A percentile compares a stretch with the other conserved stretches of the same genome.
Evolutionary conservation across 2,113 vertebrate genomes (phyloP).

Genomic region (Cacatua alba): DNA sequence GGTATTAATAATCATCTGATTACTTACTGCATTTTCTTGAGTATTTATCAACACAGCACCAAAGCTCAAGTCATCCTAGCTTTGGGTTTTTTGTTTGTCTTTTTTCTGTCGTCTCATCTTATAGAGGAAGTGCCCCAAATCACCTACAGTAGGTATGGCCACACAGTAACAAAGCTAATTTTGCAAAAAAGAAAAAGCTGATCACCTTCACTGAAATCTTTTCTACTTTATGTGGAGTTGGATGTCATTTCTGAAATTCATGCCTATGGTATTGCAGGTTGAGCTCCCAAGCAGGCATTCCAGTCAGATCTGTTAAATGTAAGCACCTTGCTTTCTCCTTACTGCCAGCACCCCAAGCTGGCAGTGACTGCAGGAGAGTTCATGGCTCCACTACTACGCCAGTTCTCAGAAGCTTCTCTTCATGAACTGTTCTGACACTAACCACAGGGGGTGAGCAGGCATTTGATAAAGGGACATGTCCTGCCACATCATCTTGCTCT

Average conservation of each 20-base stretch:
- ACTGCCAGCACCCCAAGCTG: not conserved
- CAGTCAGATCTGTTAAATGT: not conserved
- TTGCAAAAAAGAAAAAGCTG: not conserved
- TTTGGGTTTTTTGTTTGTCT: not conserved
- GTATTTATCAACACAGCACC: not conserved
- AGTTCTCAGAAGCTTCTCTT: not conserved
- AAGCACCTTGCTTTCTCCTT: not conserved
- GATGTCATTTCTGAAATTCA: not conserved
- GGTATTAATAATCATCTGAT: not conserved
- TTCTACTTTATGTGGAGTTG: not conserved
- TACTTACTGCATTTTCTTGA: not conserved
- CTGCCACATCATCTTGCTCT: not conserved
- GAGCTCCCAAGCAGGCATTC: not conserved
- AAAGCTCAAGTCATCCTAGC: not conserved
- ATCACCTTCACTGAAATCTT: not conserved
- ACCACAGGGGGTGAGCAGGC: not conserved
- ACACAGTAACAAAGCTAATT: not conserved
- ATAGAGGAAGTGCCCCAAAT: not conserved
- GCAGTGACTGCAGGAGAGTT: not conserved
- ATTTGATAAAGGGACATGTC: not conserved
- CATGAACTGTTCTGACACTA: not conserved
- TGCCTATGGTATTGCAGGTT: not conserved
- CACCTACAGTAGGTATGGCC: rapidly evolving
- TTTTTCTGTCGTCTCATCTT: not conserved
- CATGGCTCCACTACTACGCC: not conserved